Evolutionary conservation across 2,888 invertebrate genomes (phyloP).

Genomic region (Toxonevra muliebris): DNA sequence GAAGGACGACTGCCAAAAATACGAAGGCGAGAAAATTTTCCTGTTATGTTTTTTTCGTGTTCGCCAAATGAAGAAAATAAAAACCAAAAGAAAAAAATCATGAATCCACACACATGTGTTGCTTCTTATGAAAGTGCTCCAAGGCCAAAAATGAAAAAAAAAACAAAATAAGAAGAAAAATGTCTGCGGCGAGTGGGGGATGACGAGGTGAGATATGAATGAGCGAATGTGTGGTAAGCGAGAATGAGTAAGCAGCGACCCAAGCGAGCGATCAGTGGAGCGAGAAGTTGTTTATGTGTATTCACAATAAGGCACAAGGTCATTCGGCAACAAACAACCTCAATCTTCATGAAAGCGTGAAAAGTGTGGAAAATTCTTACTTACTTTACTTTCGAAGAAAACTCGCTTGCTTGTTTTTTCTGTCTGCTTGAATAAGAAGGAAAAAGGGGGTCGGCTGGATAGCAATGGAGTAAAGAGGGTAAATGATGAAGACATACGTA

Average conservation of each 20-base stretch:
- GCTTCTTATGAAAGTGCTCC: conserved; percentile 20
- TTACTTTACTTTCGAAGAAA: no score
- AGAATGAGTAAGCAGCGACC: no score
- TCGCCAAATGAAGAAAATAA: conserved; percentile 8
- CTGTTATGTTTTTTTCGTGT: not conserved
- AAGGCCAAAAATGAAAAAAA: conserved; percentile 9
- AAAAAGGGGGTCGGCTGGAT: no score
- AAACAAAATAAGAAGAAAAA: no score
- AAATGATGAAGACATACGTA: no score
- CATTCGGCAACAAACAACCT: conserved; percentile 6
- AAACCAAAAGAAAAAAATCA: conserved; percentile 5
- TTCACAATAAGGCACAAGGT: conserved; percentile 17
- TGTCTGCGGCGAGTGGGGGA: not conserved
- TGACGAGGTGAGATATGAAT: no score
- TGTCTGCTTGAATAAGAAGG: no score
- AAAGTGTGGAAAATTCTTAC: conserved; percentile 11
- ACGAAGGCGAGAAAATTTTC: conserved; percentile 12
- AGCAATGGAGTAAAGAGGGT: no score
- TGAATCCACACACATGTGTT: conserved; percentile 27
- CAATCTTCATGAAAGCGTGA: not conserved
- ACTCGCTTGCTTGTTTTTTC: no score
- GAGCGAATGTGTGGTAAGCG: no score
- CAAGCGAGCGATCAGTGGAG: not conserved
- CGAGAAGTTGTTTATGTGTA: conserved; percentile 19
- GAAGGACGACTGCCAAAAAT: conserved; percentile 4